phyloP scores from a whole-genome alignment of 2,113 vertebrate genomes.

The Galeopterus variegatus region DNA sequence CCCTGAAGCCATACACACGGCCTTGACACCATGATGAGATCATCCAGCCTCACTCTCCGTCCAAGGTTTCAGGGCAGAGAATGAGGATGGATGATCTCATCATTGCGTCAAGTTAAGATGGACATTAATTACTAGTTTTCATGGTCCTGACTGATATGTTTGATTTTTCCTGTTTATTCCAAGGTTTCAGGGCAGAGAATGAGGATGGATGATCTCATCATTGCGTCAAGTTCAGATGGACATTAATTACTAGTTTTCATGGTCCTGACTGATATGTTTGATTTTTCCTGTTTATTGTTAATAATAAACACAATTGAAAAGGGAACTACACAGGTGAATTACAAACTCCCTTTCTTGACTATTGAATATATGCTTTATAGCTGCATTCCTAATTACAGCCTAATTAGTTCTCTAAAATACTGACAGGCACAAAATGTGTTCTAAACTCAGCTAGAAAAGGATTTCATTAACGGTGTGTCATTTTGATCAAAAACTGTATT shows the following conservation, averaged over 20 bases:
- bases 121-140: neutral
- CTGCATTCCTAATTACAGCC: neutral
- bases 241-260: neutral
- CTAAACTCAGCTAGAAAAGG: neutral
- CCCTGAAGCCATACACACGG: neutral
- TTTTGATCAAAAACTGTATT: neutral
- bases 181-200: neutral
- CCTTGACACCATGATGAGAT: too few species aligned
- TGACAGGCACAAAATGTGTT: neutral
- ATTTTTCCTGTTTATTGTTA: neutral
- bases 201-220: neutral
- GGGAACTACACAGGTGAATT: neutral
- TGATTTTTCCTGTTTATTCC: neutral
- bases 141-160: neutral
- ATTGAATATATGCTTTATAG: neutral
- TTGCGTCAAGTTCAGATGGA: neutral
- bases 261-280: neutral
- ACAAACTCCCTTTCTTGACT: neutral
- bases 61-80: neutral
- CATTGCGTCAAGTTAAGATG: neutral
- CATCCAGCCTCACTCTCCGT: too few species aligned
- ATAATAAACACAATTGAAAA: neutral
- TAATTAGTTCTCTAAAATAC: slow-evolving; percentile 15
- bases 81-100: neutral
- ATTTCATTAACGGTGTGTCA: neutral